Conservation (phyloP, 2,797 vertebrate genomes). For the Amblyraja radiata region DNA sequence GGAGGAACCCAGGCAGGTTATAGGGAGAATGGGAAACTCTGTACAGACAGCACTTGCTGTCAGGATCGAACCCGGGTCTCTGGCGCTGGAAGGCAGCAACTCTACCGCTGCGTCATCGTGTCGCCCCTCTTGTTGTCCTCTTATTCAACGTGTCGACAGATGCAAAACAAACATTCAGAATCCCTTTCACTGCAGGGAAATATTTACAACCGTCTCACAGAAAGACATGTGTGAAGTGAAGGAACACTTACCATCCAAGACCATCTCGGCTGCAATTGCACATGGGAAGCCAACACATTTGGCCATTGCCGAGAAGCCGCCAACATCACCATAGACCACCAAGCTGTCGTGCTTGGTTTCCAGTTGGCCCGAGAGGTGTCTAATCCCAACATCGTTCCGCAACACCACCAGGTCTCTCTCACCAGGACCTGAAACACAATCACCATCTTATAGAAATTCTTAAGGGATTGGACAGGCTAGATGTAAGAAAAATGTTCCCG, state of each 20-base stretch:
- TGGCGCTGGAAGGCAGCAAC: too few relatives aligned
- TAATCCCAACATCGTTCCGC: slow-evolving; percentile 81
- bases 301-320: slow-evolving; percentile 90
- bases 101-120: too few relatives aligned
- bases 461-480: too few relatives aligned
- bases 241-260: slow-evolving; percentile 76
- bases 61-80: too few relatives aligned
- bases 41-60: too few relatives aligned
- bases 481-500: too few relatives aligned
- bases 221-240: background rate
- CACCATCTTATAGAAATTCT: too few relatives aligned
- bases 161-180: background rate
- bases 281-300: slow-evolving; percentile 88
- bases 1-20: too few relatives aligned
- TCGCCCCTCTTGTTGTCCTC: too few relatives aligned
- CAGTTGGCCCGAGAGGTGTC: slow-evolving; percentile 84
- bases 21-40: too few relatives aligned
- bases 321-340: slow-evolving; percentile 81
- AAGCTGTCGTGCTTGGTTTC: slow-evolving; percentile 79
- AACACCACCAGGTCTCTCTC: slow-evolving; percentile 89
- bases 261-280: slow-evolving; percentile 85
- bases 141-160: background rate
- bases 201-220: background rate
- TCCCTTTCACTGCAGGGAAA: background rate
- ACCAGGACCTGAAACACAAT: slow-evolving; percentile 51